Conservation (phyloP, 37 sponge, comb jelly and placozoan genomes). For the Bolinopsis microptera region DNA sequence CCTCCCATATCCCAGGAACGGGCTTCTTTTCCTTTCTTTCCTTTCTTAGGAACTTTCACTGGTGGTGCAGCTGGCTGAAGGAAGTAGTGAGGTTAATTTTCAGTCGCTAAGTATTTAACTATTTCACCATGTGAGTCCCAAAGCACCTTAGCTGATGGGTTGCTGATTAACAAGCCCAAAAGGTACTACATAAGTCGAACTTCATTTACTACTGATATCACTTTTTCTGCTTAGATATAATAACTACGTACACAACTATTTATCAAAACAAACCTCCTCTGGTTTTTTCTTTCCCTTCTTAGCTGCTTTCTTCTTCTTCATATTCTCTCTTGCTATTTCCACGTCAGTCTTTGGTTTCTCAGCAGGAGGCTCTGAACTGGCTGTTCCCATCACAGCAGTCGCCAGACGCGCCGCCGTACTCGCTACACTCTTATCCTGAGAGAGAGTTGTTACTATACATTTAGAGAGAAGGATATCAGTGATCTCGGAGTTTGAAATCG, state of each 20-base stretch:
- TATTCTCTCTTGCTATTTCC: slow-evolving; percentile 22
- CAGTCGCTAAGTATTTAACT: no score
- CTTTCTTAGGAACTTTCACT: not conserved
- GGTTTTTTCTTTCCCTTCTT: not conserved
- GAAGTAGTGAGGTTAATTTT: no score
- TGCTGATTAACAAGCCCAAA: no score
- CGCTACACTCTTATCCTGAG: slow-evolving; percentile 43
- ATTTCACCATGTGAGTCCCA: no score
- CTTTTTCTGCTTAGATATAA: no score
- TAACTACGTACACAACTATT: no score
- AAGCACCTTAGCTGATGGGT: no score
- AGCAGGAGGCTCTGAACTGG: not conserved
- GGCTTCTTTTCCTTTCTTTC: slow-evolving; percentile 56
- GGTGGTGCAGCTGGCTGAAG: not conserved
- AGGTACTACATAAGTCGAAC: no score
- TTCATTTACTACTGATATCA: no score
- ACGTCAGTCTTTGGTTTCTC: not conserved
- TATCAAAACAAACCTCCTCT: no score
- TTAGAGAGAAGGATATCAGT: not conserved
- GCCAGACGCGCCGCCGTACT: slow-evolving; percentile 43
- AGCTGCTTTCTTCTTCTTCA: slow-evolving; percentile 21
- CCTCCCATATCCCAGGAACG: slow-evolving; percentile 35
- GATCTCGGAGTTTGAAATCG: not conserved
- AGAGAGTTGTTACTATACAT: no score
- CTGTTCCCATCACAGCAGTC: slow-evolving; percentile 35